A percentile compares a stretch with the other conserved stretches of the same genome.
phyloP scores from a whole-genome alignment of 1,140 invertebrate species.

The Caenorhabditis briggsae region DNA sequence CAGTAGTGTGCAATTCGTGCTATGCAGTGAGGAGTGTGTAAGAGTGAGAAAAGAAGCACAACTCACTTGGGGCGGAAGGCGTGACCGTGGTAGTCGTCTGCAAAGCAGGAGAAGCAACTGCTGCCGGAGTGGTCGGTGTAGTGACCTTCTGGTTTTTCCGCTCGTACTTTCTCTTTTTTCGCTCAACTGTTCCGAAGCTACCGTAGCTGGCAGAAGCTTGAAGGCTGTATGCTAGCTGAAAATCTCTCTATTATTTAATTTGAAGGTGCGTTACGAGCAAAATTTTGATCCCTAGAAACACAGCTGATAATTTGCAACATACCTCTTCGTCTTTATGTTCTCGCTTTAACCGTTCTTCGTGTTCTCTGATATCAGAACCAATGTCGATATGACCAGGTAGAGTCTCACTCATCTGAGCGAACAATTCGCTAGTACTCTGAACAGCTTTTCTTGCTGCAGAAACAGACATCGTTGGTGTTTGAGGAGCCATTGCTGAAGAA shows the following conservation, averaged over 20 bases:
- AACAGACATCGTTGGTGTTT: slow-evolving; percentile 38
- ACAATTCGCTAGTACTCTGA: slow-evolving; percentile 61
- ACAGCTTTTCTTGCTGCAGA: slow-evolving; percentile 48
- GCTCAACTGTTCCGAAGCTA: slow-evolving; percentile 30
- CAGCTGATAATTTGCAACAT: background rate
- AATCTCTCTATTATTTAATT: background rate
- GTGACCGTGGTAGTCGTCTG: background rate
- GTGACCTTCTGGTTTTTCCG: slow-evolving; percentile 32
- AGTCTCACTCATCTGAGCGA: slow-evolving; percentile 60
- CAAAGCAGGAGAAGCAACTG: slow-evolving; percentile 33
- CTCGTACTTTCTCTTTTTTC: slow-evolving; percentile 61
- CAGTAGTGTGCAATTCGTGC: background rate
- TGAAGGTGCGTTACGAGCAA: no score
- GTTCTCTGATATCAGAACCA: slow-evolving; percentile 39
- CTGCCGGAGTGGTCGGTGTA: slow-evolving; percentile 19
- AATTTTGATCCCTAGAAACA: background rate
- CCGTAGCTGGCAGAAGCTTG: slow-evolving; percentile 39
- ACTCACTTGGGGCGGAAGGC: slow-evolving; percentile 6
- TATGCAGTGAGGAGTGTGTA: background rate
- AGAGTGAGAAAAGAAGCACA: background rate
- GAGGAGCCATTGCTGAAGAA: background rate
- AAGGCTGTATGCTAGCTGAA: slow-evolving; percentile 43
- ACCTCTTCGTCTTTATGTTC: slow-evolving; percentile 62
- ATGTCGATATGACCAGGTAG: slow-evolving; percentile 58
- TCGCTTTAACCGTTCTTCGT: slow-evolving; percentile 63